Percentiles rank a stretch among this genome's conserved stretches.
Evolutionary conservation across 2,888 invertebrate species (phyloP).

Genomic region (Eueremaeus valkanovi): DNA sequence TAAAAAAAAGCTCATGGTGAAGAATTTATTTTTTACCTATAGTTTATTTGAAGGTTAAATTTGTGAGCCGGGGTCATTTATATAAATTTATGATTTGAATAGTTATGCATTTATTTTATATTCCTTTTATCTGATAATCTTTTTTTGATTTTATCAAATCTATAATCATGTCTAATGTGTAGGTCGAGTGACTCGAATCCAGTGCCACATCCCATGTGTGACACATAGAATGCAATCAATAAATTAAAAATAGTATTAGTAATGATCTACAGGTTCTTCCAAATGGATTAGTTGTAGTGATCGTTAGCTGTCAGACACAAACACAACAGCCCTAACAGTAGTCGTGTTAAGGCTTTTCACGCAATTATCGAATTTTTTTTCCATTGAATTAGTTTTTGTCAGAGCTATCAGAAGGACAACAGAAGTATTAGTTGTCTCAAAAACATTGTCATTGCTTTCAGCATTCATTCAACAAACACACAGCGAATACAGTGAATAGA

Average conservation of each 20-base stretch:
- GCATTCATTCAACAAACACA: background rate
- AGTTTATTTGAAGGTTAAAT: no score
- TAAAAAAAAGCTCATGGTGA: no score
- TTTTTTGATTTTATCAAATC: no score
- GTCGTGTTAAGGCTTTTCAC: background rate
- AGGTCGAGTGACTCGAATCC: background rate
- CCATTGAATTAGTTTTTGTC: slow-evolving; percentile 29
- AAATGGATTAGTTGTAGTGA: background rate
- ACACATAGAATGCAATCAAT: background rate
- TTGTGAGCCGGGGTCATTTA: no score
- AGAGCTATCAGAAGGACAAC: slow-evolving; percentile 2
- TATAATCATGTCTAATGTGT: background rate
- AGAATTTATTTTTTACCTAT: no score
- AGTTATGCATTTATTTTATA: no score
- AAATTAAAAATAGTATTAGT: background rate
- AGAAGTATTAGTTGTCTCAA: background rate
- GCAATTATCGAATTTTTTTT: slow-evolving; percentile 27
- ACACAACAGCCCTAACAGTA: background rate
- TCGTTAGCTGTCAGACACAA: background rate
- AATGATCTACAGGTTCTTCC: slow-evolving; percentile 4
- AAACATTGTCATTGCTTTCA: slow-evolving; percentile 21
- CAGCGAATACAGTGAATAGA: background rate
- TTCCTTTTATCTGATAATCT: no score
- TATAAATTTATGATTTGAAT: no score
- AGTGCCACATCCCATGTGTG: background rate